Evolutionary conservation across 2,113 vertebrate genomes (phyloP).

Genomic region (Cynocephalus volans): DNA sequence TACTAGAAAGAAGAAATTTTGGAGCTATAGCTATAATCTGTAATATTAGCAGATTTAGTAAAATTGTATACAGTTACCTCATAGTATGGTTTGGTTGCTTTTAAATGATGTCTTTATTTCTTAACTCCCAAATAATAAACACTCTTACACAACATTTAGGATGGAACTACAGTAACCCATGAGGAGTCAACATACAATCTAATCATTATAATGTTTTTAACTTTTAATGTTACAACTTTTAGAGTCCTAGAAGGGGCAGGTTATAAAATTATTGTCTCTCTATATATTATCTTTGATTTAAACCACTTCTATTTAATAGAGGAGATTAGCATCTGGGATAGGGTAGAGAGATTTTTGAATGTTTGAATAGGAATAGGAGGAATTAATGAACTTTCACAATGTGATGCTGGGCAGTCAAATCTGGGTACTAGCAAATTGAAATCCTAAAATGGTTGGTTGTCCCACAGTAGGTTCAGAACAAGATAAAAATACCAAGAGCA

Average conservation of each 20-base stretch:
- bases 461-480: background rate
- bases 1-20: conserved; percentile 3
- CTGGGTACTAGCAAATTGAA: background rate
- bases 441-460: background rate
- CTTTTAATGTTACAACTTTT: background rate
- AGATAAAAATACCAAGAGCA: background rate
- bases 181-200: background rate
- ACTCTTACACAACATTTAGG: background rate
- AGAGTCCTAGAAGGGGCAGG: background rate
- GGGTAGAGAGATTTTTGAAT: background rate
- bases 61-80: background rate
- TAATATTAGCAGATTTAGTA: background rate
- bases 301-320: background rate
- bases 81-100: background rate
- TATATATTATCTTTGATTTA: conserved; percentile 5
- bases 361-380: background rate
- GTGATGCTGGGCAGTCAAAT: background rate
- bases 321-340: background rate
- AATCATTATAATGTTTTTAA: background rate
- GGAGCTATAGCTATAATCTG: background rate
- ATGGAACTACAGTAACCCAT: background rate
- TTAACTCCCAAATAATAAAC: background rate
- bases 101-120: conserved; percentile 26
- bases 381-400: background rate
- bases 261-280: conserved; percentile 3